phyloP scores from a whole-genome alignment of 2,797 vertebrate species.

The Myripristis murdjan region DNA sequence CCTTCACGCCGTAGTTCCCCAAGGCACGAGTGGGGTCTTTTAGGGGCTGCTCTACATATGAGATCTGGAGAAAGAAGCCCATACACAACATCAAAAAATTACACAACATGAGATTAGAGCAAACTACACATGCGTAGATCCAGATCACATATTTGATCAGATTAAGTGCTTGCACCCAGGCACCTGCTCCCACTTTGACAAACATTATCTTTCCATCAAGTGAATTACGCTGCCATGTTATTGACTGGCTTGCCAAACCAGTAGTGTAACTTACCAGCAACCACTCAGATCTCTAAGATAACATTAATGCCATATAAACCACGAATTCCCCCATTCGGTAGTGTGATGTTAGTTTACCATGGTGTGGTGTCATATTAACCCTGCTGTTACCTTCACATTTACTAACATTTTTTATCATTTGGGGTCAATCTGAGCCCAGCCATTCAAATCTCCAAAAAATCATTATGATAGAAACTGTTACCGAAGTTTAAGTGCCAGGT shows the following conservation, averaged over 20 bases:
- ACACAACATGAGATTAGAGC: neutral
- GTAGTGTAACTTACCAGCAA: too few relatives aligned
- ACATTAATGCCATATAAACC: too few relatives aligned
- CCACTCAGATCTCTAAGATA: neutral
- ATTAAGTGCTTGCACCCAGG: too few relatives aligned
- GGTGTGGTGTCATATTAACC: too few relatives aligned
- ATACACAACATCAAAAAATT: neutral
- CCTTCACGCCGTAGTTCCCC: conserved; percentile 95
- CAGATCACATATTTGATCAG: neutral
- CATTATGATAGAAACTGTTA: too few relatives aligned
- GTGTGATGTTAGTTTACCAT: too few relatives aligned
- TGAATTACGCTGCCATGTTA: neutral
- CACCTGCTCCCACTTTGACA: neutral
- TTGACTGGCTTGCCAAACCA: neutral
- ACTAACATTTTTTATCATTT: too few relatives aligned
- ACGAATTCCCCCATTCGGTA: too few relatives aligned
- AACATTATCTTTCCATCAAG: neutral
- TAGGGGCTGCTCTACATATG: conserved; percentile 92
- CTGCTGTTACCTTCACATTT: too few relatives aligned
- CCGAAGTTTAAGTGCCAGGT: too few relatives aligned
- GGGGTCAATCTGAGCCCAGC: too few relatives aligned
- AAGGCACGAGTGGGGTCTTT: conserved; percentile 94
- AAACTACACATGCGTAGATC: neutral
- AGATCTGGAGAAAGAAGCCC: conserved; percentile 83
- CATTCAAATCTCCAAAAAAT: too few relatives aligned